These are phyloP conservation scores for Trissolcus brochymenae DNA, from an alignment of 2,888 invertebrate genomes.

Conservation along the genomic window DNA sequence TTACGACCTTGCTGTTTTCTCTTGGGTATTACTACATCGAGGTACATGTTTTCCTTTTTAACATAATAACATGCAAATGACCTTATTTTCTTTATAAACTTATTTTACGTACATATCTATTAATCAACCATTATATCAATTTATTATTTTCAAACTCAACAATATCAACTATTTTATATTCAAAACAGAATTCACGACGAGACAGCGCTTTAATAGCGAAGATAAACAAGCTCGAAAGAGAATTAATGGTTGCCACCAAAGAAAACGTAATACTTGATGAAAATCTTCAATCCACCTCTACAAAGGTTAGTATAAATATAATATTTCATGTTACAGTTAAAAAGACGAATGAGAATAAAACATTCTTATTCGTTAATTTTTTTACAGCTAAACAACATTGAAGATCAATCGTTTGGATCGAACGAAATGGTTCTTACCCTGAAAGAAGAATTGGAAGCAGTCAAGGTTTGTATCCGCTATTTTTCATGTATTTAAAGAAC, in stretches of 20 bases:
- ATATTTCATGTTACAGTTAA: background rate
- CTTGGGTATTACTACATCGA: slow-evolving; percentile 88
- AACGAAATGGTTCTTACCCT: slow-evolving; percentile 84
- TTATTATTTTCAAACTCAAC: slow-evolving; percentile 16
- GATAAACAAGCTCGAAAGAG: slow-evolving; percentile 82
- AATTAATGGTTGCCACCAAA: slow-evolving; percentile 79
- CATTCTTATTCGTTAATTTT: slow-evolving; percentile 66
- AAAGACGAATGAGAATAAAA: background rate
- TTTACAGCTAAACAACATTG: slow-evolving; percentile 79
- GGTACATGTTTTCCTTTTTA: slow-evolving; percentile 64
- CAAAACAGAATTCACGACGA: slow-evolving; percentile 80
- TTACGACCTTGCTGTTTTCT: slow-evolving; percentile 84
- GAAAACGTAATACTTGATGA: slow-evolving; percentile 79
- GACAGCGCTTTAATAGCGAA: slow-evolving; percentile 84
- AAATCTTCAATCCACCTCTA: slow-evolving; percentile 72
- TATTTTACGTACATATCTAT: slow-evolving; percentile 14
- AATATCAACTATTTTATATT: slow-evolving; percentile 18
- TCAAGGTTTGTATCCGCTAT: slow-evolving; percentile 68
- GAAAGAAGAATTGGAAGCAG: slow-evolving; percentile 81
- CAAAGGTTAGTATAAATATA: slow-evolving; percentile 66
- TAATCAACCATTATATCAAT: slow-evolving; percentile 12
- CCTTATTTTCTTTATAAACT: slow-evolving; percentile 20
- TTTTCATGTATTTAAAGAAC: background rate
- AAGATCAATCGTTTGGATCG: slow-evolving; percentile 84
- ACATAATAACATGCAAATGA: slow-evolving; percentile 27